These are phyloP conservation scores for Vannuccia rotundouncinata DNA, from an alignment of 2,888 invertebrate species.

Conservation along the genomic window DNA sequence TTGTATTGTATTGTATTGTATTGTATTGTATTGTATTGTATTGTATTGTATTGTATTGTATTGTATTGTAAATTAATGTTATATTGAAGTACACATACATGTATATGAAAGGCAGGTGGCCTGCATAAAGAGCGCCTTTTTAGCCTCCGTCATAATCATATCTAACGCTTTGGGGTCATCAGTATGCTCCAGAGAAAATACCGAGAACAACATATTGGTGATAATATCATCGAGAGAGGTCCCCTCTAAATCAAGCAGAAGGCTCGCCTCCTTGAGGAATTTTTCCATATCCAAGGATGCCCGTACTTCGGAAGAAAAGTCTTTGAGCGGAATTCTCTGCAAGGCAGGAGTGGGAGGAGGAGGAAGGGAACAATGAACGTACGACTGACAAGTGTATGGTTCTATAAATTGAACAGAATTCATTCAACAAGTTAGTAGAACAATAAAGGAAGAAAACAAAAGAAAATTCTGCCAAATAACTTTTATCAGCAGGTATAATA, in stretches of 20 bases:
- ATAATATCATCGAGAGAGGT: slow-evolving; percentile 60
- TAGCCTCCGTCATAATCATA: slow-evolving; percentile 47
- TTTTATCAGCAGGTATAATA: too few species aligned
- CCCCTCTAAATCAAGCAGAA: slow-evolving; percentile 61
- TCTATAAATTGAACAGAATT: too few species aligned
- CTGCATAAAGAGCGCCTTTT: slow-evolving; percentile 56
- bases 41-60: too few species aligned
- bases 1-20: too few species aligned
- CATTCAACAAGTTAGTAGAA: too few species aligned
- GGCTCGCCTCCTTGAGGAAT: slow-evolving; percentile 60
- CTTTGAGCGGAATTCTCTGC: slow-evolving; percentile 61
- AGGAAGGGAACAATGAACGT: too few species aligned
- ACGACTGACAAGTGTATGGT: too few species aligned
- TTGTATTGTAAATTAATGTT: too few species aligned
- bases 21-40: too few species aligned
- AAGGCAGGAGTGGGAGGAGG: slow-evolving; percentile 36
- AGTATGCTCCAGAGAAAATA: neutral
- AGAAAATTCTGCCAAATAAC: too few species aligned
- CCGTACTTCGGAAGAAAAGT: slow-evolving; percentile 62
- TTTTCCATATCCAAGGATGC: slow-evolving; percentile 62
- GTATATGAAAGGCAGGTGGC: slow-evolving; percentile 40
- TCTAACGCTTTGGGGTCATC: slow-evolving; percentile 17
- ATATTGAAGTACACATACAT: too few species aligned
- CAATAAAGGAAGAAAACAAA: too few species aligned
- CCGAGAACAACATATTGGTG: slow-evolving; percentile 54